Base-by-base conservation (phyloP, 2,113 vertebrate genomes). In the Poeciliopsis occidentalis region DNA sequence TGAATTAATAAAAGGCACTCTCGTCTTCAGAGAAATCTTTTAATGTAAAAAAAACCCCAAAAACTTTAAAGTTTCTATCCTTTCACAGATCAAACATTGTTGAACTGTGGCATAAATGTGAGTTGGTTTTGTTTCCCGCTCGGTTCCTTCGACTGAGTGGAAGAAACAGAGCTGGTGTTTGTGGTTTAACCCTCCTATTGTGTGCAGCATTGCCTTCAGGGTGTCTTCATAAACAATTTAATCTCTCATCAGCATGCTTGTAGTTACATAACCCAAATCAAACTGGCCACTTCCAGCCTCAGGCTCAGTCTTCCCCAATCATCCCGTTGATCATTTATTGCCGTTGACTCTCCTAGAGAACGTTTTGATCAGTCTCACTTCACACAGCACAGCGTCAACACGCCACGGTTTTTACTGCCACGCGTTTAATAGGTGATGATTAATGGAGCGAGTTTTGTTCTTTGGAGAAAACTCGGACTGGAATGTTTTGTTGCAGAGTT, bases 261-360 rank as follows among this genome's bases (percentile, higher is more conserved):
- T 1, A 47, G 67, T 88, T 88, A 79, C 51, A 70, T 84, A 90
- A 90, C 30, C 61, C 22, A 41, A 19, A 26, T 26, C 4, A 47
- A 26, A 66, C 57, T 6, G 39, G 34, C 31, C 31, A 30, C 67
- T 41, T 79, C 77, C 83, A 81, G 79, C 75, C 74, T 73, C 75
- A 64, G 70, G 57, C 74, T 75, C 26, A 44, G 62, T 13, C 71
- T 65, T 60, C 32, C 13, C 71, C 62, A 71, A 78, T 32, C 57
- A 27, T 22, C 0, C 0, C 47, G 54, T 51, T 51, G 44, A 31
- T 60, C 37, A 65, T 26, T 29, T 65, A 8, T 57, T n/a, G n/a
- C 54, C 67, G 54, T 29, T 54, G 32, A 39, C 19, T 62, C 54
- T 2, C 0, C n/a, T 8, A 15, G 39, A 26, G 22, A 31, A 39